These are phyloP conservation scores for Heteronetta atricapilla DNA, from an alignment of 2,113 vertebrate genomes.

Conservation along the genomic window DNA sequence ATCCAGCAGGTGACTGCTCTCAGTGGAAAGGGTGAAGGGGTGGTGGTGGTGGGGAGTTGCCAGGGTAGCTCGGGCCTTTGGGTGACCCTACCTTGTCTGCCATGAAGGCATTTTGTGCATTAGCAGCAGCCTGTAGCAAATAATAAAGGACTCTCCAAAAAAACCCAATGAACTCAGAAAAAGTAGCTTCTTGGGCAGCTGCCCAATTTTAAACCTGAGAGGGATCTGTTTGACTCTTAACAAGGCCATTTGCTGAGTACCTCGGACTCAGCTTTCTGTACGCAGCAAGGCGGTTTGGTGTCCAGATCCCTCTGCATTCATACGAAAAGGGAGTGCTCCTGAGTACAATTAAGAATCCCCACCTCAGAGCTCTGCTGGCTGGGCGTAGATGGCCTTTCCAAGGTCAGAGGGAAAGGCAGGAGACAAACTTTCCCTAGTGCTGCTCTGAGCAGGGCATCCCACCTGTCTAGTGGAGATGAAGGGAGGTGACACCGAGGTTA, in stretches of 20 bases:
- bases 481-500: background rate
- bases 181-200: background rate
- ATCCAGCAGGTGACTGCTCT: background rate
- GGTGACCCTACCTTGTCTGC: background rate
- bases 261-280: background rate
- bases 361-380: background rate
- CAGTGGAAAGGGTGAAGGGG: background rate
- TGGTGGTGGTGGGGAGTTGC: background rate
- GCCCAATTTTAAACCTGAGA: background rate
- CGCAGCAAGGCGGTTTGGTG: background rate
- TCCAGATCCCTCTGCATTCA: background rate
- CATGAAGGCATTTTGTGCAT: background rate
- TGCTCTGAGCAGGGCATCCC: background rate
- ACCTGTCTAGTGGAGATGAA: background rate
- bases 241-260: background rate
- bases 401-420: background rate
- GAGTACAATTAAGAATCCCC: background rate
- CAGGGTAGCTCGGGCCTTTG: rapidly evolving
- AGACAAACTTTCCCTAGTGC: background rate
- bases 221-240: background rate
- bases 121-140: background rate
- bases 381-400: background rate
- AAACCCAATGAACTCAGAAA: background rate
- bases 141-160: background rate
- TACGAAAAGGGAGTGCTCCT: background rate